A percentile compares a stretch with the other conserved stretches of the same genome.
phyloP scores from a whole-genome alignment of 2,797 vertebrate species.

The Lerista edwardsae region DNA sequence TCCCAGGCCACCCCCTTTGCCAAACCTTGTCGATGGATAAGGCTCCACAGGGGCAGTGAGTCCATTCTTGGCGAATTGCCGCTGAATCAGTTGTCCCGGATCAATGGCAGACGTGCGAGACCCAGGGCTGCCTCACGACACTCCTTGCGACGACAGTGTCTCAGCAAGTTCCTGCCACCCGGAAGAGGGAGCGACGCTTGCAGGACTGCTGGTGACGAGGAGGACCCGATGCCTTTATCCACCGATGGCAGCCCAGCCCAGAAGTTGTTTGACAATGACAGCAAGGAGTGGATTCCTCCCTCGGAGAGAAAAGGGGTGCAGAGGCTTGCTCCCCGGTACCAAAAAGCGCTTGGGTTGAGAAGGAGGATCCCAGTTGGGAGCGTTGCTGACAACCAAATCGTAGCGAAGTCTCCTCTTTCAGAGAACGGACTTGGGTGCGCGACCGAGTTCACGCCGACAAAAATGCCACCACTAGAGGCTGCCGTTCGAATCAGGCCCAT shows the following conservation, averaged over 20 bases:
- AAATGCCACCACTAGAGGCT: not conserved
- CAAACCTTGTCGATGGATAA: slow-evolving; percentile 52
- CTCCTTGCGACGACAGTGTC: slow-evolving; percentile 51
- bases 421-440: slow-evolving; percentile 44
- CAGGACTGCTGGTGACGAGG: not conserved
- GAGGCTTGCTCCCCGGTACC: not conserved
- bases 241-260: not conserved
- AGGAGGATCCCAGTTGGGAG: not conserved
- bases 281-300: slow-evolving; percentile 60
- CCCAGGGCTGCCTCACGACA: slow-evolving; percentile 56
- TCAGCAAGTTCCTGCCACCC: slow-evolving; percentile 31
- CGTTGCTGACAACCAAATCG: not conserved
- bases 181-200: slow-evolving; percentile 5
- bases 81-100: slow-evolving; percentile 46
- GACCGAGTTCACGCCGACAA: slow-evolving; percentile 32
- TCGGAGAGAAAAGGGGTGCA: slow-evolving; percentile 57
- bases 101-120: slow-evolving; percentile 56
- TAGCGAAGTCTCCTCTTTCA: slow-evolving; percentile 4
- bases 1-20: slow-evolving; percentile 79
- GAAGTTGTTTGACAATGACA: slow-evolving; percentile 13
- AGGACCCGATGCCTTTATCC: not conserved
- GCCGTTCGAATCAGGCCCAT: slow-evolving; percentile 24
- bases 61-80: slow-evolving; percentile 31
- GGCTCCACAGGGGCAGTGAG: slow-evolving; percentile 37
- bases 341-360: slow-evolving; percentile 13